phyloP scores from a whole-genome alignment of 2,888 invertebrate species.

The Entomobrya proxima region DNA sequence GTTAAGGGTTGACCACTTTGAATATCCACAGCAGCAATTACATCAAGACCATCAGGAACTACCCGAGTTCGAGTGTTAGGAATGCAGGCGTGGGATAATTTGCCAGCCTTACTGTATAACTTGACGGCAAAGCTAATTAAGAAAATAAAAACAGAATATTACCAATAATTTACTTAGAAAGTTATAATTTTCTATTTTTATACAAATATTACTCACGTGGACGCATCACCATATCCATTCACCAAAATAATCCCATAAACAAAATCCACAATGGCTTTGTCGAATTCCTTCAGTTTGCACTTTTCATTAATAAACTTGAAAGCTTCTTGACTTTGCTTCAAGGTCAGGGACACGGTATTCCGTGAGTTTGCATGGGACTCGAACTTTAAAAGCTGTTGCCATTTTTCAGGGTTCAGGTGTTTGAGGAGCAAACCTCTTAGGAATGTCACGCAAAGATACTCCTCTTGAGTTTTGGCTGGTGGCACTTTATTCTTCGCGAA shows the following conservation, averaged over 20 bases:
- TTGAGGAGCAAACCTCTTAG: conserved; percentile 83
- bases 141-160: too few relatives aligned
- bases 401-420: conserved; percentile 80
- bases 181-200: background rate
- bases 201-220: conserved; percentile 49
- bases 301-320: conserved; percentile 53
- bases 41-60: conserved; percentile 38
- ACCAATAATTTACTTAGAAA: too few relatives aligned
- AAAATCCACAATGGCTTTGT: conserved; percentile 50
- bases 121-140: conserved; percentile 58
- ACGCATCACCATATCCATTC: conserved; percentile 59
- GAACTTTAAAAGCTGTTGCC: conserved; percentile 80
- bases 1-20: conserved; percentile 57
- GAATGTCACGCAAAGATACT: conserved; percentile 84
- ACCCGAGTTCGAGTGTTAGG: conserved; percentile 56
- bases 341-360: conserved; percentile 77
- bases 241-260: conserved; percentile 60
- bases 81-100: conserved; percentile 63
- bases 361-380: conserved; percentile 83
- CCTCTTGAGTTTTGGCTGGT: conserved; percentile 77
- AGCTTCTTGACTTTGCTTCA: conserved; percentile 58
- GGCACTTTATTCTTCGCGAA: conserved; percentile 29
- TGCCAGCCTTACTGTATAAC: conserved; percentile 57
- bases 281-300: conserved; percentile 49
- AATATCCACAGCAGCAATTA: conserved; percentile 52